Conservation (phyloP, 2,797 vertebrate species). For the Chelmon rostratus region DNA sequence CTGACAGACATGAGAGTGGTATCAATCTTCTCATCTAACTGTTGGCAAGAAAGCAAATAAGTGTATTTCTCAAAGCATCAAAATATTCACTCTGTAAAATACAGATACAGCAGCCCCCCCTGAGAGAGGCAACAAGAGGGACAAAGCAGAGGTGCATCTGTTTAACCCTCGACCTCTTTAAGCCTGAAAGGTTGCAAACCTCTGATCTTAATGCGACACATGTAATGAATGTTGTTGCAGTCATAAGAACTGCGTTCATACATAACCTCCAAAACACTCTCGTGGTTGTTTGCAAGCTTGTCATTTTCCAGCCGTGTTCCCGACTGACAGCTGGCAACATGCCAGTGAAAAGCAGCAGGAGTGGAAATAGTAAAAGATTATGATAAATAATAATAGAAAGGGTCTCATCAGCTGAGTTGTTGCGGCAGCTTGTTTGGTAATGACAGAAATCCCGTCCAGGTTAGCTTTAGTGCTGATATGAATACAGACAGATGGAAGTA, state of each 20-base stretch:
- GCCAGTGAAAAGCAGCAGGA: conserved; percentile 22
- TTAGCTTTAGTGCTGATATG: conserved; percentile 17
- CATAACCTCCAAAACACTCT: neutral
- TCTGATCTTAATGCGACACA: neutral
- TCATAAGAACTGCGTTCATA: neutral
- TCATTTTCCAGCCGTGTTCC: conserved; percentile 19
- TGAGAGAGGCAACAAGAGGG: neutral
- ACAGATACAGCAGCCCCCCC: neutral
- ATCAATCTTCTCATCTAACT: neutral
- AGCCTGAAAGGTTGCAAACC: neutral
- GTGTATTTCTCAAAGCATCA: neutral
- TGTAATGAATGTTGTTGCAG: neutral
- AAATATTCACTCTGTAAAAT: neutral
- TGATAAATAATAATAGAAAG: conserved; percentile 12
- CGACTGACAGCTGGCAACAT: conserved; percentile 4
- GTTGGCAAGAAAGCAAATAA: neutral
- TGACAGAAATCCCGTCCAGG: neutral
- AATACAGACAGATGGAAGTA: conserved; percentile 18
- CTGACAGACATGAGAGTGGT: neutral
- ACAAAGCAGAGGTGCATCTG: neutral
- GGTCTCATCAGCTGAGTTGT: neutral
- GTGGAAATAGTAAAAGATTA: conserved; percentile 15
- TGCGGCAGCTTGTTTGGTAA: neutral
- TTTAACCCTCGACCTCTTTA: neutral
- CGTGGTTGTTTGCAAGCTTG: neutral